Conservation (phyloP, 2,797 vertebrate genomes). For the Etheostoma perlongum region DNA sequence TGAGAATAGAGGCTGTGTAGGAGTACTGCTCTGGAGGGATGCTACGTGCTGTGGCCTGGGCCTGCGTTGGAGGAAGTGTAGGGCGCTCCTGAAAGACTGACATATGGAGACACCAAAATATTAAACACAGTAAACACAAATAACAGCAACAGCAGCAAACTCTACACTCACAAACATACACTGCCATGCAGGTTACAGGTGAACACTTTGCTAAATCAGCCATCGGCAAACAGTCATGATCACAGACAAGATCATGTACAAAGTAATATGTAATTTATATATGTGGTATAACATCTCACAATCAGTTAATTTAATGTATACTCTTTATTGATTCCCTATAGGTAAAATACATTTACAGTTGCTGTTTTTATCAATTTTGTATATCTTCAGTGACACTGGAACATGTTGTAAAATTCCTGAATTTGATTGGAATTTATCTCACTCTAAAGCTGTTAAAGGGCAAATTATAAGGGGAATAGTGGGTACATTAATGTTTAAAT, state of each 20-base stretch:
- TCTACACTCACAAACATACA: not conserved
- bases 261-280: not conserved
- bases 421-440: no score
- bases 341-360: no score
- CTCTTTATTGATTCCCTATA: no score
- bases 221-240: not conserved
- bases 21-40: slow-evolving; percentile 85
- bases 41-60: slow-evolving; percentile 89
- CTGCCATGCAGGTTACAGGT: not conserved
- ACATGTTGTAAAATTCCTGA: no score
- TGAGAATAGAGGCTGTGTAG: slow-evolving; percentile 87
- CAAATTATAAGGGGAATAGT: not conserved
- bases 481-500: not conserved
- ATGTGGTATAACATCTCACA: not conserved
- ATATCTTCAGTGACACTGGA: no score
- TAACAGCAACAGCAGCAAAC: not conserved
- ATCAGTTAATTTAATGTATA: no score
- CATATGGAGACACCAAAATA: slow-evolving; percentile 21
- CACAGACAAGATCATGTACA: not conserved
- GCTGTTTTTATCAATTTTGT: no score
- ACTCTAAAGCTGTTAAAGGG: not conserved
- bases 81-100: slow-evolving; percentile 95
- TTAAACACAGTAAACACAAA: slow-evolving; percentile 1
- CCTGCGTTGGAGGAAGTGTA: slow-evolving; percentile 88
- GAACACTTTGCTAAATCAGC: no score